Base-by-base conservation (phyloP, 2,113 vertebrate genomes). In the Pachyramphus minor region DNA sequence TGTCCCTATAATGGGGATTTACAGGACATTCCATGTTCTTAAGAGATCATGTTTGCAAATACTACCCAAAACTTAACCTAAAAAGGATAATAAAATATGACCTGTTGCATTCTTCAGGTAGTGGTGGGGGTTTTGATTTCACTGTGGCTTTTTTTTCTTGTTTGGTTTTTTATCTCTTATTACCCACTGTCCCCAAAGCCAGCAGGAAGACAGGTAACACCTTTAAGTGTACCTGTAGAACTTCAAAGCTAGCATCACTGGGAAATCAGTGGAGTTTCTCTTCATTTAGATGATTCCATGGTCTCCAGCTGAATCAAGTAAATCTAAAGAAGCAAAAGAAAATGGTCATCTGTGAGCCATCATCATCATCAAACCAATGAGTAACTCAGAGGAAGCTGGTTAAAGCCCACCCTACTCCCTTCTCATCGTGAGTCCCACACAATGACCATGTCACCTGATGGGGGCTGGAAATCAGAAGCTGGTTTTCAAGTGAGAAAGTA, bases 91-190 rank as follows among this genome's bases (percentile, higher is more conserved):
- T 39, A 45, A 90, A 77, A 41, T 41, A 33, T 55, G 14, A 52
- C 33, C 25, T 71, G 9, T 8, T 86, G 27, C 16, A 44, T 77
- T 85, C 45, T 23, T 73, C 62, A 47, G 19, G 12, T 31, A 44
- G 25, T 28, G 12, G 8, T 5, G 7, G 5, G 12, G 4, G 15
- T 1, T 8, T 24, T 37, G 8, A 8, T 19, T 37, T 66, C 6
- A 1, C 3, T 84, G 52, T 69, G 9, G 11, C 23, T 12, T 62
- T 12, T 3, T n/a, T 67, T 62, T 8, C 4, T 24, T 58, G 7
- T 7, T 39, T n/a, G 3, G 4, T 14, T 50, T 91, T 47, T 69
- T 21, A 23, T 41, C 24, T 83, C 28, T 45, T 68, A 50, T 25
- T 4, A 59, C 5, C 15, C 88, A 16, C 16, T 49, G 23, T 53